Base-by-base conservation (phyloP, 2,888 invertebrate species). In the Halictus quadricinctus region DNA sequence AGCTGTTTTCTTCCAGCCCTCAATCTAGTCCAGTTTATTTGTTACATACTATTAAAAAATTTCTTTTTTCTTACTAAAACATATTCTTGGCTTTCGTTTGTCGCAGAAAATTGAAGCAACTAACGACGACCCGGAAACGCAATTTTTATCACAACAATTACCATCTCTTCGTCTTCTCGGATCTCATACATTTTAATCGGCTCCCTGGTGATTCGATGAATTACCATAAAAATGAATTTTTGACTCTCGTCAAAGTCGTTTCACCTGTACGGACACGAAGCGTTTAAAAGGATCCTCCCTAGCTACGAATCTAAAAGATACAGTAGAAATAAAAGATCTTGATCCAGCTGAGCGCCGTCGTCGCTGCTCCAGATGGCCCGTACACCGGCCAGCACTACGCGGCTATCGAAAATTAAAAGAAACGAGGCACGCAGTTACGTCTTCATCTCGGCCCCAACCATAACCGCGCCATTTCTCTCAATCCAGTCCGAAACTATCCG, bases 381-480 rank as follows among this genome's bases (percentile, higher is more conserved):
- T 7, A 66, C 66, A 36, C 10, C 8, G 18, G 15, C 64, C 76
- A 48, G 46, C 76, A 18, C 66, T 43, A 21, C 21, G 41, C n/a
- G 29, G 15, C 36, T 29, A 29, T 50, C 29, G 50, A 70, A 43
- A 13, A 72, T 69, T 50, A 25, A 77, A 77, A 77, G 69, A 69
- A 69, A 77, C 69, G 76, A 77, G 36, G 50, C 41, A 18, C n/a
- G 48, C 41, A 6, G 25, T 48, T 36, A 18, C 25, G 15, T 12
- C 15, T 13, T 41, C 21, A 54, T 46, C 43, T 25, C 8, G 25
- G 54, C 54, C 48, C 29, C 72, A 10, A 4, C 25, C n/a, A 43
- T 60, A 46, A 82, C 70, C 29, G 41, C 25, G 69, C 15, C 60
- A 74, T 77, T 66, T 36, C 29, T 82, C 21, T 15, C 43, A 54